Conservation (phyloP, 2,113 vertebrate species). For the Stomatorhinus ivindoensis region DNA sequence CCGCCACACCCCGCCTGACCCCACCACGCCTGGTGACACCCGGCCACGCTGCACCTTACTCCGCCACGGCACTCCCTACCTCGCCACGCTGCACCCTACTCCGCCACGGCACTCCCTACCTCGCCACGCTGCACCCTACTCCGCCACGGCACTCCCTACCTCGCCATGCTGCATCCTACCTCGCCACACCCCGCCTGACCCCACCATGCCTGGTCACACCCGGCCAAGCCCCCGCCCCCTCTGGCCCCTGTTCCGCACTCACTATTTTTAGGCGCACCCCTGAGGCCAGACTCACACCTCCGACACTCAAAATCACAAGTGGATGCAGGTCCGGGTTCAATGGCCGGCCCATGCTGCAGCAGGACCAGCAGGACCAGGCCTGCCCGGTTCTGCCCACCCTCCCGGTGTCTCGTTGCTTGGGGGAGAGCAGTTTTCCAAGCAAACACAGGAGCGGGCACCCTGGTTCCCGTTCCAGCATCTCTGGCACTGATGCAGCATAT, state of each 20-base stretch:
- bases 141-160: no score
- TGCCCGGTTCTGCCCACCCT: slow-evolving; percentile 21
- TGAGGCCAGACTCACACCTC: neutral
- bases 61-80: no score
- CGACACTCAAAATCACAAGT: neutral
- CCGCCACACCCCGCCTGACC: accelerated
- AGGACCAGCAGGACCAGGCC: slow-evolving; percentile 15
- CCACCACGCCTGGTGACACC: no score
- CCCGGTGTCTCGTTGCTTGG: slow-evolving; percentile 7
- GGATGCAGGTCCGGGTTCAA: neutral
- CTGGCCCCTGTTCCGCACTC: neutral
- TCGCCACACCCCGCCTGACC: no score
- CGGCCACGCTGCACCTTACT: neutral
- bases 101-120: neutral
- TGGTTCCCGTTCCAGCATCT: slow-evolving; percentile 31
- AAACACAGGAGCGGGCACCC: slow-evolving; percentile 25
- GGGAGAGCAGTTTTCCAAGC: slow-evolving; percentile 17
- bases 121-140: neutral
- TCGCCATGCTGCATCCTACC: neutral
- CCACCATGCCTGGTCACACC: no score
- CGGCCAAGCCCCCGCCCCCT: neutral
- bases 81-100: no score
- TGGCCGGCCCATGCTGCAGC: neutral
- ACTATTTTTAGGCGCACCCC: neutral
- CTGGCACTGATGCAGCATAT: neutral